These are phyloP conservation scores for Arge pagana DNA, from an alignment of 2,888 invertebrate species.

Conservation along the genomic window DNA sequence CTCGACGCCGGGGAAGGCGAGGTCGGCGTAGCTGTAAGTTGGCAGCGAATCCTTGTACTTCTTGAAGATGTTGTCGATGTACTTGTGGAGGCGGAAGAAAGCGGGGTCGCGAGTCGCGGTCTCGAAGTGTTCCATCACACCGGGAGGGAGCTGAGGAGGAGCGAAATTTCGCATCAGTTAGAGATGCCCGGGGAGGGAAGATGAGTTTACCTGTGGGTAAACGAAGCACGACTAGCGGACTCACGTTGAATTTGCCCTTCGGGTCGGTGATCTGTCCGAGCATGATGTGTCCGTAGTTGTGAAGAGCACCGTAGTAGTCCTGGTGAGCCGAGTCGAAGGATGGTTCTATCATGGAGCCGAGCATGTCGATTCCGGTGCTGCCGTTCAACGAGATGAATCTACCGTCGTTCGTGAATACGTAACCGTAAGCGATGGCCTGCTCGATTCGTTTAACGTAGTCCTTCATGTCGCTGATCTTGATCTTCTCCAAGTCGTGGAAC, in stretches of 20 bases:
- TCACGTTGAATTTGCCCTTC: constrained; percentile 43
- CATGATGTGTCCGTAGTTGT: constrained; percentile 34
- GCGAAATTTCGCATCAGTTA: no score
- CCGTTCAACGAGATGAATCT: constrained; percentile 27
- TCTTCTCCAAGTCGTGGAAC: constrained; percentile 11
- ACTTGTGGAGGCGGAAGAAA: constrained; percentile 71
- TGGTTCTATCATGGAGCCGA: constrained; percentile 66
- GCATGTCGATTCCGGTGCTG: constrained; percentile 58
- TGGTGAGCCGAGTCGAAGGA: constrained; percentile 64
- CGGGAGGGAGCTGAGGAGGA: constrained; percentile 39
- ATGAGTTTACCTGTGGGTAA: no score
- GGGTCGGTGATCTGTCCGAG: constrained; percentile 45
- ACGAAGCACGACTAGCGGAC: constrained; percentile 8
- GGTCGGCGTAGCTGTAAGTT: constrained; percentile 66
- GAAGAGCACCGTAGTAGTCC: constrained; percentile 45
- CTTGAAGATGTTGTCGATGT: constrained; percentile 64
- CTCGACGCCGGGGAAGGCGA: constrained; percentile 65
- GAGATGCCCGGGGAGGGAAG: no score
- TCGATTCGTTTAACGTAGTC: constrained; percentile 37
- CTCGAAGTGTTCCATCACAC: constrained; percentile 54
- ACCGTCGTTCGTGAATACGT: constrained; percentile 24
- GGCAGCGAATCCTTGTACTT: constrained; percentile 65
- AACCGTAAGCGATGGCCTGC: constrained; percentile 42
- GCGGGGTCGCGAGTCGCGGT: constrained; percentile 71
- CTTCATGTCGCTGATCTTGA: constrained; percentile 14